Base-by-base conservation (phyloP, 1,140 invertebrate species). In the Drosophila nebulosa region DNA sequence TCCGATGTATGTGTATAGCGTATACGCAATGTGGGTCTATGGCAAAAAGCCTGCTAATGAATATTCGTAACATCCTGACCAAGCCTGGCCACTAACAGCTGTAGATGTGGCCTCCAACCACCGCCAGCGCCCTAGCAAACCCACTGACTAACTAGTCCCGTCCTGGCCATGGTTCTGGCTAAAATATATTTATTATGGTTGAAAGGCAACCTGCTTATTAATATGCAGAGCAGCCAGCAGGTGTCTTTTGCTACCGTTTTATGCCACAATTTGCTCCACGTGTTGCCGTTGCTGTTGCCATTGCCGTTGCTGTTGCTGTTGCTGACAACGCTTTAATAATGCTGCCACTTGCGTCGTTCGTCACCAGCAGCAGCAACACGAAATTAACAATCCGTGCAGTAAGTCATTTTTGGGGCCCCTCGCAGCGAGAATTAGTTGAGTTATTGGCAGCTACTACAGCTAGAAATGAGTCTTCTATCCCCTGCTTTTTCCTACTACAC, bases 221-320 rank as follows among this genome's bases (percentile, higher is more conserved):
- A 86, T 86, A 86, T 86, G 70, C 83, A 78, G 64, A 80, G 62
- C 81, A 75, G 67, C 66, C 64, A 63, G 57, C 81, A 88, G 81
- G 81, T 86, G 81, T 81, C 81, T 88, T 46, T 66, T 86, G 83
- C 78, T 78, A 65, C 78, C 81, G 70, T 88, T 86, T 86, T 72
- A 81, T 86, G 83, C 74, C 78, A 86, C 81, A 81, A 86, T 78
- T 81, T 88, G 67, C 65, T 57, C 64, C 66, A 68, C 69, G 72
- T 78, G 71, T 30, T 60, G 46, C n/a, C 26, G 57, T 12, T 32
- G 30, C 7, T 21, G 36, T 9, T 58, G 56, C 24, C 36, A 26
- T 24, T 26, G 32, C 30, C 32, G n/a, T 10, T 30, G 62, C 27
- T 26, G 27, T 42, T 50, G n/a, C 55, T 73, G 60, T 35, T 56